These are phyloP conservation scores for Scaptomyza tumidula DNA, from an alignment of 2,888 invertebrate species.

Conservation along the genomic window DNA sequence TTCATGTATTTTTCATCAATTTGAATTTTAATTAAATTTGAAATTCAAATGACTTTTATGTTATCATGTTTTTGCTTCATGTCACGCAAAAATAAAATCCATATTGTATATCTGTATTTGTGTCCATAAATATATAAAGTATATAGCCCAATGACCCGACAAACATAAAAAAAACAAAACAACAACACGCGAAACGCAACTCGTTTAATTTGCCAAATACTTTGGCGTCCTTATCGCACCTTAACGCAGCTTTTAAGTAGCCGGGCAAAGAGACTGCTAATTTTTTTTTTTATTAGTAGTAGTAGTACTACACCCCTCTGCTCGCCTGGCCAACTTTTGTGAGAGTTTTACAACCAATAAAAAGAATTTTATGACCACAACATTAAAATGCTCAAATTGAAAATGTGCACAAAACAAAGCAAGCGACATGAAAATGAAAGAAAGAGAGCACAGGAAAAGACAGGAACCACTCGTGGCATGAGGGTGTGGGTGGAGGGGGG, in stretches of 20 bases:
- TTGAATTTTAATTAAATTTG: conserved; percentile 69
- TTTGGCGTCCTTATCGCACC: conserved; percentile 69
- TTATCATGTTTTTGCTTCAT: background rate
- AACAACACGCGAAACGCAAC: conserved; percentile 30
- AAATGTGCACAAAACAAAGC: conserved; percentile 74
- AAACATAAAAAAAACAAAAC: conserved; percentile 41
- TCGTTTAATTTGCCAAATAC: conserved; percentile 73
- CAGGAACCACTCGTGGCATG: background rate
- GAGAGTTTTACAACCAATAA: conserved; percentile 76
- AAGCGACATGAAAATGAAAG: conserved; percentile 37
- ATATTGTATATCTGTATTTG: background rate
- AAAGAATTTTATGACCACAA: conserved; percentile 79
- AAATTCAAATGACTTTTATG: conserved; percentile 57
- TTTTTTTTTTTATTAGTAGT: conserved; percentile 36
- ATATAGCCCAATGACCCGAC: conserved; percentile 51
- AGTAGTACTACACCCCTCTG: background rate
- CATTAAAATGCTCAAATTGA: conserved; percentile 78
- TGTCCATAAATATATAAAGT: conserved; percentile 32
- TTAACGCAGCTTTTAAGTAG: conserved; percentile 71
- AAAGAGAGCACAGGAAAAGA: conserved; percentile 37
- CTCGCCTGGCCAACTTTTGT: background rate
- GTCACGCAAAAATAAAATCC: background rate
- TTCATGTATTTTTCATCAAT: conserved; percentile 40
- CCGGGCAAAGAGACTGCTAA: conserved; percentile 70
- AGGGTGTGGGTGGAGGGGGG: background rate